Evolutionary conservation across 2,113 vertebrate species (phyloP).

Genomic region (Pomatorhinus ruficollis): DNA sequence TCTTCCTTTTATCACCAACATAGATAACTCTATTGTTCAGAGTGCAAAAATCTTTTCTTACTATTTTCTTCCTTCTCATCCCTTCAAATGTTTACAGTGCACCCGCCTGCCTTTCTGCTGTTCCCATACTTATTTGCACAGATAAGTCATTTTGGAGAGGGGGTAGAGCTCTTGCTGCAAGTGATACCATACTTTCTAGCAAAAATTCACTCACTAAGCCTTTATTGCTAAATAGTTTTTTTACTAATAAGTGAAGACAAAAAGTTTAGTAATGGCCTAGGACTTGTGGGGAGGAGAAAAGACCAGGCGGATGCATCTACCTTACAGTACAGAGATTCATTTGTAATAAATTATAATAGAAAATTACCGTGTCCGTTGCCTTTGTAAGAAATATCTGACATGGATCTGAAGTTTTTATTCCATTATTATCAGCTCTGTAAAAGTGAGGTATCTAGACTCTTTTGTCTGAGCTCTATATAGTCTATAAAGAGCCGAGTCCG

Average conservation of each 20-base stretch:
- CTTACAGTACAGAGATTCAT: background rate
- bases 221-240: background rate
- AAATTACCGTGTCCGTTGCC: background rate
- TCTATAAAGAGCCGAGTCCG: background rate
- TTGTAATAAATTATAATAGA: background rate
- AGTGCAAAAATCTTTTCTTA: background rate
- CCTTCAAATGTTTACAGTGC: background rate
- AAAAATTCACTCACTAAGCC: background rate
- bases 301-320: background rate
- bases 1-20: background rate
- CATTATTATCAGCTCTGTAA: background rate
- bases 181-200: background rate
- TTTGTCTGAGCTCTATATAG: background rate
- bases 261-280: background rate
- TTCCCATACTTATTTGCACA: background rate
- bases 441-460: background rate
- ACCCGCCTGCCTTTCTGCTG: background rate
- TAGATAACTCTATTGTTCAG: background rate
- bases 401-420: background rate
- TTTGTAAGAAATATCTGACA: background rate
- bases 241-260: background rate
- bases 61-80: background rate
- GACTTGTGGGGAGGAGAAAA: background rate
- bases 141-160: background rate
- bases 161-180: background rate